Evolutionary conservation across 2,888 invertebrate species (phyloP), one percentile per base, ranked within the genome.

Genomic region (Penaeus monodon): DNA sequence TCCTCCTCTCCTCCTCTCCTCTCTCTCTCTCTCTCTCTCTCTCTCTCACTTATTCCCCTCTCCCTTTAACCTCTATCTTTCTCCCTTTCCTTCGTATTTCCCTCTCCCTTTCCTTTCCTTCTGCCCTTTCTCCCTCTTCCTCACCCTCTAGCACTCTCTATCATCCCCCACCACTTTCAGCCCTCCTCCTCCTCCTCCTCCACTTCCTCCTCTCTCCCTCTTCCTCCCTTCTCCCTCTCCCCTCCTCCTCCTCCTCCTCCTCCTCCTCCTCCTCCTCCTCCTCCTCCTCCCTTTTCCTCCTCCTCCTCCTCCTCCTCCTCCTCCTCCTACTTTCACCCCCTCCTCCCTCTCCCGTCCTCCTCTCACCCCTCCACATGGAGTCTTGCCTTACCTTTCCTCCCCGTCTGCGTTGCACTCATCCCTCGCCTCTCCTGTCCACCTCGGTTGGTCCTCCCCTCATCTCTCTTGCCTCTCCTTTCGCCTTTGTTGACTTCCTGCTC

Each of bases 401-500:
- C 33, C 20, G 66, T 24, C 27, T 24, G 14, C 33, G 33, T 29
- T 22, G 20, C 73, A 29, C 20, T n/a, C 76, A n/a, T 38, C 29
- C 29, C 22, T 73, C 73, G 29, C 38, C 29, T 14, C 22, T 22
- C 29, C 22, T 38, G 29, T 38, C 38, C 44, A n/a, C 44, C 17
- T 49, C 66, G n/a, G 24, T 33, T 49, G 44, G 44, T 44, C n/a
- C 49, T 44, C 81, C 17, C 44, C 66, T 24, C 65, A 38, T 27
- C 38, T 44, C 14, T 27, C 81, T 68, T 68, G 10, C n/a, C 68
- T n/a, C 27, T 44, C 66, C 38, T 44, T 44, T 81, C 68, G 68
- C 81, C 44, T 49, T 77, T 77, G 27, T 77, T 77, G 77, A 63
- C 57, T 63, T 77, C 63, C 63, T 77, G 57, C 63, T 63, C 57